Evolutionary conservation across 2,888 invertebrate species (phyloP).

Genomic region (Cyaniris semiargus): DNA sequence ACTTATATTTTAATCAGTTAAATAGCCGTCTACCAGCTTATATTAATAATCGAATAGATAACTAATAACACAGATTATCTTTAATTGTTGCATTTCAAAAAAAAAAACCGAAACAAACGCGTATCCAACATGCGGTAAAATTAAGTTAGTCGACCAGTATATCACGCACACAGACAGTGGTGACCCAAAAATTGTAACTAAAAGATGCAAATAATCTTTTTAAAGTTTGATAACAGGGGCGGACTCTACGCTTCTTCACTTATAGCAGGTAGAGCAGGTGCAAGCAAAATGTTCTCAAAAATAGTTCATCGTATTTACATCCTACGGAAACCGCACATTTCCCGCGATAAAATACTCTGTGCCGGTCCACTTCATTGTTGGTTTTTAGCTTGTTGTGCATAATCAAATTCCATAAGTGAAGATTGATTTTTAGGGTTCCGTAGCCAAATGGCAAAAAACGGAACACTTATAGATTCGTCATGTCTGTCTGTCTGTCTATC

Average conservation of each 20-base stretch:
- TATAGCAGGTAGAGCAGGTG: slow-evolving; percentile 32
- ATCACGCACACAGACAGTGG: slow-evolving; percentile 49
- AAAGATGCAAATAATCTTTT: slow-evolving; percentile 79
- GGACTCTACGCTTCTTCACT: slow-evolving; percentile 46
- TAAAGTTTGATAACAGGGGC: slow-evolving; percentile 65
- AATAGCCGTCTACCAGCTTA: background rate
- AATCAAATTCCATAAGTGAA: too few species aligned
- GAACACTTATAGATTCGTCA: too few species aligned
- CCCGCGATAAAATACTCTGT: too few species aligned
- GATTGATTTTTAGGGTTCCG: too few species aligned
- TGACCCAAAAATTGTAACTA: slow-evolving; percentile 74
- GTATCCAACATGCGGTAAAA: slow-evolving; percentile 26
- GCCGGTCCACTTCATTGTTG: too few species aligned
- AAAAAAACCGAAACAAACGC: slow-evolving; percentile 3
- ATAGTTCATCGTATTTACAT: too few species aligned
- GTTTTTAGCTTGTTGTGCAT: too few species aligned
- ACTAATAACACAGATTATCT: background rate
- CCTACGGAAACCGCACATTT: too few species aligned
- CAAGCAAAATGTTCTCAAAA: background rate
- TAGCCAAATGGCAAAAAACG: too few species aligned
- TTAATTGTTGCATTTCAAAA: background rate
- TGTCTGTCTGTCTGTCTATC: too few species aligned
- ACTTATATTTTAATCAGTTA: background rate
- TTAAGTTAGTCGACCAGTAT: slow-evolving; percentile 41
- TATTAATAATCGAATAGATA: background rate